These are phyloP conservation scores for Eurytoma adleriae DNA, from an alignment of 2,888 invertebrate genomes.

Conservation along the genomic window DNA sequence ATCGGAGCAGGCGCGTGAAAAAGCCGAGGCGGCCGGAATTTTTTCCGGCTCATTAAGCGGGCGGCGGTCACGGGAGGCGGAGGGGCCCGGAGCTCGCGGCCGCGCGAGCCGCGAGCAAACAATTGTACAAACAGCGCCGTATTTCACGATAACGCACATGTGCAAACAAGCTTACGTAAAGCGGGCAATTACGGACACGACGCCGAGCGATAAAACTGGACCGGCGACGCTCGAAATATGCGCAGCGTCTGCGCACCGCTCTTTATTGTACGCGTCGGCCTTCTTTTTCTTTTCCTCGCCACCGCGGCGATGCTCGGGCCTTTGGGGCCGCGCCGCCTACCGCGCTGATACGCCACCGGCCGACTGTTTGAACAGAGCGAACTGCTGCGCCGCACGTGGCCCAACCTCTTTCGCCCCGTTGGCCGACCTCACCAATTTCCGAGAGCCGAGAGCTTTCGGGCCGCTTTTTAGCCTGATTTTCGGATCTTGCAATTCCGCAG, in stretches of 20 bases:
- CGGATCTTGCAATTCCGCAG: too few species aligned
- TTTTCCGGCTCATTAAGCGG: slow-evolving; percentile 53
- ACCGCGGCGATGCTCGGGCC: too few species aligned
- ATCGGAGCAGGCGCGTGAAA: neutral
- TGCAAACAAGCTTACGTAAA: slow-evolving; percentile 75
- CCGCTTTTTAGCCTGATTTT: neutral
- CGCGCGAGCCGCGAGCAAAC: slow-evolving; percentile 67
- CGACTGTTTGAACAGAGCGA: slow-evolving; percentile 28
- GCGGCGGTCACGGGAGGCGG: slow-evolving; percentile 35
- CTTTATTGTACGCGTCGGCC: neutral
- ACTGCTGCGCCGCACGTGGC: slow-evolving; percentile 35
- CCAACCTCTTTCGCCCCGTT: slow-evolving; percentile 52
- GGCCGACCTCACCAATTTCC: slow-evolving; percentile 19
- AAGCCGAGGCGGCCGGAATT: slow-evolving; percentile 7
- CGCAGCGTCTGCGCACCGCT: neutral
- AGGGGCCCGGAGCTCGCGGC: slow-evolving; percentile 49
- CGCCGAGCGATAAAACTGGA: slow-evolving; percentile 69
- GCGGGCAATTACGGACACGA: slow-evolving; percentile 68
- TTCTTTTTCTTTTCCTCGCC: slow-evolving; percentile 1
- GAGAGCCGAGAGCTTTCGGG: slow-evolving; percentile 27
- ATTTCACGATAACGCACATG: slow-evolving; percentile 75
- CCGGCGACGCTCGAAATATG: slow-evolving; percentile 53
- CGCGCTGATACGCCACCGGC: neutral
- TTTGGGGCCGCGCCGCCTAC: too few species aligned
- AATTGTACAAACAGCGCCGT: slow-evolving; percentile 73